Evolutionary conservation across 1,140 invertebrate genomes (phyloP), one percentile per base, ranked within the genome.

Genomic region (Anastatus disparis): DNA sequence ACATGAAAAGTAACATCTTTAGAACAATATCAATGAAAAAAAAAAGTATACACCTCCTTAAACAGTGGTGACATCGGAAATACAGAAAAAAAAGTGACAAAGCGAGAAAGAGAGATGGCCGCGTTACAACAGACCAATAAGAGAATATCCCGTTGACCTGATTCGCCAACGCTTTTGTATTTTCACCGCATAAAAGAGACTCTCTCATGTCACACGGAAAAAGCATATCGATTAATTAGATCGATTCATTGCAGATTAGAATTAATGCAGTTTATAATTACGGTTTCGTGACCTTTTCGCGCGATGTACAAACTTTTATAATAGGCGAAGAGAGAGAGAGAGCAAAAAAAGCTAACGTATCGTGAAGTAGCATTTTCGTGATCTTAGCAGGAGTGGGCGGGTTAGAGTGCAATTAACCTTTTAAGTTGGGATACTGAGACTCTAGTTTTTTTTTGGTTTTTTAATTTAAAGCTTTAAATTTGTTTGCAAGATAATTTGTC

Each of bases 71-170:
- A 58, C 55, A 58, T 58, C 35, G 55, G 31, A 20, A 53, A 12
- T 10, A 35, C 29, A 20, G 17, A 20, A 15, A 1, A 58, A 40
- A 38, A 58, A 58, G 35, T 58, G 13, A 29, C n/a, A 10, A n/a
- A n/a, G n/a, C 26, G 27, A 55, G 27, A 55, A 35, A 55, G n/a
- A n/a, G n/a, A n/a, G n/a, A n/a, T n/a, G n/a, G n/a, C n/a, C n/a
- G n/a, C n/a, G n/a, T n/a, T n/a, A n/a, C n/a, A n/a, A n/a, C n/a
- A 35, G 31, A 35, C 31, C 15, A n/a, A n/a, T n/a, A 46, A n/a
- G 15, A 6, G 24, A 24, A 61, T 27, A 61, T 44, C 58, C 40
- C 58, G 58, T 44, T 61, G 58, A 61, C 40, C 58, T 22, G 58
- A 44, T 61, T 61, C 29, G 15, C 17, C 53, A 24, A 38, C 52